Conservation (phyloP, 1,140 invertebrate genomes). For the Nymphalis io region DNA sequence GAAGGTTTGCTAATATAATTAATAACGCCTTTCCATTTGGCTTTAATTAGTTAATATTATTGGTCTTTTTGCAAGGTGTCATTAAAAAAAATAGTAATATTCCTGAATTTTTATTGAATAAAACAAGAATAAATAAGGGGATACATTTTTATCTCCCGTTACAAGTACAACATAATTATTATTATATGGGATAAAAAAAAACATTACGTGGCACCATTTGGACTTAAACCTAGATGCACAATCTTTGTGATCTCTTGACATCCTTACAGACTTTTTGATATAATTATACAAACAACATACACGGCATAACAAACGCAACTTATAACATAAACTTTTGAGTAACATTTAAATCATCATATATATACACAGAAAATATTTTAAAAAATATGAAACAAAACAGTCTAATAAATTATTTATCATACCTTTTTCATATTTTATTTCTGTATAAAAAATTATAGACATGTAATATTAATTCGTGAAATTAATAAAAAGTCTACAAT, state of each 20-base stretch:
- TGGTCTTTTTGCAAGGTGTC: not conserved
- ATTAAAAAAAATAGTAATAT: not conserved
- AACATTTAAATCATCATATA: not conserved
- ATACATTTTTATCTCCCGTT: not conserved
- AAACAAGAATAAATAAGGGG: not conserved
- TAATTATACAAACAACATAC: not conserved
- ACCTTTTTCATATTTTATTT: conserved; percentile 31
- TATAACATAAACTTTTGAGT: not conserved
- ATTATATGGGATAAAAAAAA: conserved; percentile 4
- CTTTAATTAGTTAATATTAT: too few species aligned
- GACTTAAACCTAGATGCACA: not conserved
- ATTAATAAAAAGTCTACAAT: conserved; percentile 50
- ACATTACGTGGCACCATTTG: not conserved
- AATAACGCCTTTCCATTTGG: not conserved
- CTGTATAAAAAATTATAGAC: conserved; percentile 32
- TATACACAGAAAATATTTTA: not conserved
- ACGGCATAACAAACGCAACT: not conserved
- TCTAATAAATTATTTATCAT: conserved; percentile 40
- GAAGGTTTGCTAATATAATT: not conserved
- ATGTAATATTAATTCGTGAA: conserved; percentile 39
- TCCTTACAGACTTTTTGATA: not conserved
- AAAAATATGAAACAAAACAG: not conserved
- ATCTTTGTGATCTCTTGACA: not conserved
- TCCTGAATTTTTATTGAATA: conserved; percentile 2
- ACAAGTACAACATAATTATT: not conserved